Base-by-base conservation (phyloP, 2,888 invertebrate genomes). In the Dolichopus griseipennis region DNA sequence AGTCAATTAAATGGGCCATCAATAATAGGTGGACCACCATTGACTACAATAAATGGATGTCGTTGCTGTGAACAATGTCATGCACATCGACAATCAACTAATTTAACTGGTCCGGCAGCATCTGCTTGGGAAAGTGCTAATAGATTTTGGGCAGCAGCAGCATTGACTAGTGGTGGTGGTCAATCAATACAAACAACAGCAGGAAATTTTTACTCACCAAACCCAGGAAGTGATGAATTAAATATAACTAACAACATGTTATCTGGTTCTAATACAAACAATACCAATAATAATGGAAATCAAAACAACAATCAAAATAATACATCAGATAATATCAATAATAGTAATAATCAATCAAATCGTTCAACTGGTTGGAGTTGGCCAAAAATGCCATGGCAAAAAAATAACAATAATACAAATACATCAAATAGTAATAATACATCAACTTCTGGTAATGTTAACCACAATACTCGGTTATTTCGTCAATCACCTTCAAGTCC, bases 161-260 rank as follows among this genome's bases (percentile, higher is more conserved):
- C 52, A 52, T 52, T 52, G 4, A 52, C 18, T 18, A 18, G 52
- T 52, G 18, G 12, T 12, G 9, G 10, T 64, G 76, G 78, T 0
- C 79, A 79, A 65, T 79, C 79, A 8, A 15, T n/a, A 33, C 75
- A 85, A 78, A 87, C 88, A 75, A 84, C 88, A 63, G 87, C 90
- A 37, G 92, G 92, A 0, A 93, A 92, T 78, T 85, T 93, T 69
- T 93, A 92, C 78, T 91, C 92, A 0, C 92, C 93, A 0, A 92
- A 92, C 81, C 92, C 92, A 0, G 91, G 91, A 0, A 84, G 84
- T 70, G 84, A 83, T 70, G 78, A 78, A 69, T 69, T 74, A 62
- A 67, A 74, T 62, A 73, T 76, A 65, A 71, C 69, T 15, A 66
- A 69, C 61, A 72, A 71, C 21, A 76, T 75, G 64, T 75, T 76